phyloP scores from a whole-genome alignment of 1,140 invertebrate genomes.

The Euglossa dilemma region DNA sequence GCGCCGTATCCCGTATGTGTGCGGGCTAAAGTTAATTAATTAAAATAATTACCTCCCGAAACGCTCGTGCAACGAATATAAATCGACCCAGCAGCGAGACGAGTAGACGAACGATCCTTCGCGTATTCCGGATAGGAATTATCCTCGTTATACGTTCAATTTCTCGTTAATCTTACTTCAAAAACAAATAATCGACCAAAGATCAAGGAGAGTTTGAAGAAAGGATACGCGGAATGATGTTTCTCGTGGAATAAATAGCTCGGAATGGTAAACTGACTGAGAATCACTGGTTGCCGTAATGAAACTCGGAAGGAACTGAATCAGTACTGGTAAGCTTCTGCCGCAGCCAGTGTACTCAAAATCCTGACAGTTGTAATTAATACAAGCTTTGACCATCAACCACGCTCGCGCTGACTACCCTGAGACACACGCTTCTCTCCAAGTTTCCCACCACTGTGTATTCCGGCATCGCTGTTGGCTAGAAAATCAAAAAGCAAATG shows the following conservation, averaged over 20 bases:
- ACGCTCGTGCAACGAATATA: background rate
- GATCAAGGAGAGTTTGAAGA: no score
- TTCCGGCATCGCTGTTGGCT: slow-evolving; percentile 27
- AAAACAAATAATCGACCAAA: no score
- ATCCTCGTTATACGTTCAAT: background rate
- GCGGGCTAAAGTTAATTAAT: background rate
- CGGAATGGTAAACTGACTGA: slow-evolving; percentile 1
- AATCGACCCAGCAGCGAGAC: background rate
- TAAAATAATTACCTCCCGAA: background rate
- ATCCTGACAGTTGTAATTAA: slow-evolving; percentile 75
- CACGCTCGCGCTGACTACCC: slow-evolving; percentile 51
- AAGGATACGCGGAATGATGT: background rate
- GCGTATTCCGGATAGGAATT: background rate
- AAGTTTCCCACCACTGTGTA: slow-evolving; percentile 63
- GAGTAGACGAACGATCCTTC: background rate
- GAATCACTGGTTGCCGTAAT: slow-evolving; percentile 34
- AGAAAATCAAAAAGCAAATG: slow-evolving; percentile 19
- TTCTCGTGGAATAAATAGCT: background rate
- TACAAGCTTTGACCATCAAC: slow-evolving; percentile 78
- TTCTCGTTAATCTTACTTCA: background rate
- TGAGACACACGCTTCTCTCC: slow-evolving; percentile 65
- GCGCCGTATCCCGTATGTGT: background rate
- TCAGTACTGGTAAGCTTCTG: slow-evolving; percentile 56
- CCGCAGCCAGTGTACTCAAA: slow-evolving; percentile 56
- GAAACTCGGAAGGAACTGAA: slow-evolving; percentile 55